These are phyloP conservation scores for Hephaestus fuliginosus DNA, from an alignment of 2,797 vertebrate genomes.

Conservation along the genomic window DNA sequence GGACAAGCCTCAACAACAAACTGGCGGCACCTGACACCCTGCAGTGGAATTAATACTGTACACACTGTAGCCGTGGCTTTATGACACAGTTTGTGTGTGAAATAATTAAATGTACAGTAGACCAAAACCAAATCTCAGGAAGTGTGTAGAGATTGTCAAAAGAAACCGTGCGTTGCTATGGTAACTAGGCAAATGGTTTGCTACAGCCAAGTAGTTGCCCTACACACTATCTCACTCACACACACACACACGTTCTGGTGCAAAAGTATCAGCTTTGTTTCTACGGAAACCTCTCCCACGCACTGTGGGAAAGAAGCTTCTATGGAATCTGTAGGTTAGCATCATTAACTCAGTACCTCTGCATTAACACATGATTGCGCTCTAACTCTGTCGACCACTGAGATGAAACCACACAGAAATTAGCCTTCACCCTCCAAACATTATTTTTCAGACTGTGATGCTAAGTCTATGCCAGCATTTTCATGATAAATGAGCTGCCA, in stretches of 20 bases:
- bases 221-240: constrained; percentile 5
- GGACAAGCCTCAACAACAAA: background rate
- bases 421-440: background rate
- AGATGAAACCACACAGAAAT: constrained; percentile 1
- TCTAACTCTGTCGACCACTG: background rate
- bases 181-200: constrained; percentile 69
- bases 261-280: constrained; percentile 52
- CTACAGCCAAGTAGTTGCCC: constrained; percentile 48
- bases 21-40: background rate
- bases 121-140: constrained; percentile 52
- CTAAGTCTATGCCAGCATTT: constrained; percentile 11
- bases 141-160: constrained; percentile 38
- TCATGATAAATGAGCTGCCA: constrained; percentile 39
- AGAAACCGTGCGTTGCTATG: constrained; percentile 73
- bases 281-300: constrained; percentile 75
- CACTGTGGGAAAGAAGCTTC: constrained; percentile 24
- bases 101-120: constrained; percentile 27
- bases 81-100: constrained; percentile 17
- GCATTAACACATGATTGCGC: background rate
- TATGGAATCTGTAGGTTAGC: constrained; percentile 24
- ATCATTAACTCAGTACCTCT: constrained; percentile 13
- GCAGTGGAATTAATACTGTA: background rate
- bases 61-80: background rate
- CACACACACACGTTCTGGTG: constrained; percentile 13
- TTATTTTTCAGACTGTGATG: background rate